Base-by-base conservation (phyloP, 2,797 vertebrate genomes). In the Parauchenoglanis punctatus region DNA sequence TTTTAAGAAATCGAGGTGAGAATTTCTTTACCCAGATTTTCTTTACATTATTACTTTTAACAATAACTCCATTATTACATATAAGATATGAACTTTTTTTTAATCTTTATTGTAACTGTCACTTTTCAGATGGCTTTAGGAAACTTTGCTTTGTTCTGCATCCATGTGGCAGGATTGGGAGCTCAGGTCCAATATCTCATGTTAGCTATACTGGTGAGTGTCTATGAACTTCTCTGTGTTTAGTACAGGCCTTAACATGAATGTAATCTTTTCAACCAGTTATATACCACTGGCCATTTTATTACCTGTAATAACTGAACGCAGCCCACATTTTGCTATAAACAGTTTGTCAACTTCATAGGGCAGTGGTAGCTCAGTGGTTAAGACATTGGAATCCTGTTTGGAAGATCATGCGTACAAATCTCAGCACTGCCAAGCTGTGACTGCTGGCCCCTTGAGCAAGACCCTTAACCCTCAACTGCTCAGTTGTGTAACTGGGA, bases 141-240 rank as follows among this genome's bases (percentile, higher is more conserved):
- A 83, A 96, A 96, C 88, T 96, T 97, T 90, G 94, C 94, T 0
- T 90, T 96, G 52, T 96, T 96, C 87, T 96, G 95, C 88, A 95
- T 93, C 82, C 94, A 96, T 54, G 95, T 92, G 0, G 94, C 93
- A 0, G 95, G 94, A 25, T 90, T 95, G 52, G 93, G 93, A 0
- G 88, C 91, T 81, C 92, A 94, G 6, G 95, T 97, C 89, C 95
- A 96, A 87, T 92, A 95, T 86, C 91, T 96, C 49, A 89, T 96
- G 44, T 91, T 96, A 90, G 92, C 93, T 90, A 88, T 96, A 82
- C 88, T 97, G 94, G 96, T 97, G 89, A 92, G 89, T 78, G 13
- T 28, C 20, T 25, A 23, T 18, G 2, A 58, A 28, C 15, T 59
- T 35, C 15, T 72, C 63, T 70, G 12, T 7, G 58, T 25, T 17